Evolutionary conservation across 2,113 vertebrate genomes (phyloP), one percentile per base, ranked within the genome.

Genomic region (Pygathrix nemaeus): DNA sequence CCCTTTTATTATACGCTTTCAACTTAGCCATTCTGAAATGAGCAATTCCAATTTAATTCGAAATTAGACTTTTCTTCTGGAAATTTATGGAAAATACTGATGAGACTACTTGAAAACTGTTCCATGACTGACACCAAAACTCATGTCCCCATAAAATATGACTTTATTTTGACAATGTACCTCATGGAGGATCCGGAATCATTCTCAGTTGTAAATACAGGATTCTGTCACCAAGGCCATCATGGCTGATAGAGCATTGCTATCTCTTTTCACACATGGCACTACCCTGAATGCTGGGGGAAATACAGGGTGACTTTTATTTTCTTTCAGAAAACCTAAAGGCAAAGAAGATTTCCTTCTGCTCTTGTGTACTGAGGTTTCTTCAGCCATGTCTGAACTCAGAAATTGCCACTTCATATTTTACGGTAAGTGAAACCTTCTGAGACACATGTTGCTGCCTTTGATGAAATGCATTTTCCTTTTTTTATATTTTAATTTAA

Each of bases 181-280:
- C 38, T 25, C 1, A 0, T 64, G n/a, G 61, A 68, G 64, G 68
- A 76, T 50, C 17, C 76, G 78, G 38, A 68, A 27, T 87, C 48
- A 32, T 17, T 88, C 40, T 96, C 32, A 27, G 11, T 8, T 86
- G n/a, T 78, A 66, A 90, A 78, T 66, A 50, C 10, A 94, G 38
- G 50, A 72, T 92, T 68, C 80, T 82, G 48, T 78, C 76, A 76
- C 45, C 3, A 38, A 43, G 75, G 25, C 81, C 14, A 16, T 8
- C 1, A 5, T 32, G 38, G 43, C 40, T 73, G 13, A 13, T 20
- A 5, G 43, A 88, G n/a, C 17, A 1, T 52, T 45, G 80, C 66
- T 97, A 11, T 96, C 75, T 97, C 18, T 82, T 92, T 90, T 96
- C 16, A 88, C 85, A 96, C 27, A 25, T 73, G 87, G 59, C 43